Conservation (phyloP, 2,888 invertebrate genomes). For the Actias luna region DNA sequence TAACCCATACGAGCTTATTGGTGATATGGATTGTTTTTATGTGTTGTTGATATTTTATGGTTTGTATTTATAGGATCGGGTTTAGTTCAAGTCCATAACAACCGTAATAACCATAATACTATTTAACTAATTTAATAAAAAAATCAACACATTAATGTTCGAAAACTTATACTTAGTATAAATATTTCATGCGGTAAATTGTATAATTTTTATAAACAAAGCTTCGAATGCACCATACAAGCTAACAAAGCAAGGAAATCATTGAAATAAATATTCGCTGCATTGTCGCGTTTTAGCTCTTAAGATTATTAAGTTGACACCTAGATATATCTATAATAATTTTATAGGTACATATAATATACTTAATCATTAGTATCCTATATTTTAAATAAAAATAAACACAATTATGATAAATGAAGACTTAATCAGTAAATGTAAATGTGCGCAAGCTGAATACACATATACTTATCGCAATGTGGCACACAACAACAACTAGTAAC, state of each 20-base stretch:
- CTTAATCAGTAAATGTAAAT: constrained; percentile 12
- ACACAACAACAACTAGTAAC: constrained; percentile 12
- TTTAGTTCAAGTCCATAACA: neutral
- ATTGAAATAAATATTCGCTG: constrained; percentile 3
- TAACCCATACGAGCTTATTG: neutral
- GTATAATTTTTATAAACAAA: neutral
- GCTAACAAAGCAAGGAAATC: neutral
- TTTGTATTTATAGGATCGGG: neutral
- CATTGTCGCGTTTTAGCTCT: neutral
- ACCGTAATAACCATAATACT: neutral
- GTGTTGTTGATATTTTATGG: neutral
- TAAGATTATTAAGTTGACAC: neutral
- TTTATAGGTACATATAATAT: neutral
- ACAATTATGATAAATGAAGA: constrained; percentile 5
- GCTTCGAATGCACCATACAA: neutral
- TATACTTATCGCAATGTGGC: constrained; percentile 13
- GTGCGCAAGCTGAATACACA: constrained; percentile 28
- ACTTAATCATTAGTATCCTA: neutral
- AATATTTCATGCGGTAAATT: neutral
- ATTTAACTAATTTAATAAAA: neutral
- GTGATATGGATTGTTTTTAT: neutral
- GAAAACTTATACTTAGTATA: neutral
- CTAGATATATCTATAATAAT: neutral
- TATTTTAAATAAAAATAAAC: neutral
- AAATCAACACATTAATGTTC: neutral